phyloP scores from a whole-genome alignment of 2,113 vertebrate species.

The Zosterops lateralis region DNA sequence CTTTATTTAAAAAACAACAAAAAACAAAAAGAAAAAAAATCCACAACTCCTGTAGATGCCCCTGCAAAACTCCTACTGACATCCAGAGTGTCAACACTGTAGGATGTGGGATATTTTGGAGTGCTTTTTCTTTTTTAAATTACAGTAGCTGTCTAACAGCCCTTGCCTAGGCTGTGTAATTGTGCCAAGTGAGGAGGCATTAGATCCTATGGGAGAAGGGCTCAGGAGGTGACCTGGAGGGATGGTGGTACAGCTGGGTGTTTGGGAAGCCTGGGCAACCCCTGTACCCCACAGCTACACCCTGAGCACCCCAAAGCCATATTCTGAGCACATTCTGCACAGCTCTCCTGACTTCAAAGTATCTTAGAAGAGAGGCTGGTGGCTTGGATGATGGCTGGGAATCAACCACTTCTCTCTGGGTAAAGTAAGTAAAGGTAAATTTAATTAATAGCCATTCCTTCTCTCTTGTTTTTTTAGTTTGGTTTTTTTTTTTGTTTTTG shows the following conservation, averaged over 20 bases:
- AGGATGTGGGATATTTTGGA: neutral
- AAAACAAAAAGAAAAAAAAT: rapidly evolving
- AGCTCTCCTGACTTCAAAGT: neutral
- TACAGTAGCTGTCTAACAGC: neutral
- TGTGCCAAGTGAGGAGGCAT: neutral
- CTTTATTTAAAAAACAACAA: neutral
- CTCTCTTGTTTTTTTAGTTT: no score
- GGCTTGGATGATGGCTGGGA: neutral
- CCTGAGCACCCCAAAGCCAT: neutral
- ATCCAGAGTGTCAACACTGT: neutral
- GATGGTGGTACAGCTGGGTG: neutral
- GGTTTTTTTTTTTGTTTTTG: no score
- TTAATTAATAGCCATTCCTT: neutral
- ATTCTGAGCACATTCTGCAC: neutral
- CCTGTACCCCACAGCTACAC: neutral
- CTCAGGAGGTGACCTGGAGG: rapidly evolving
- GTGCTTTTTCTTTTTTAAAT: neutral
- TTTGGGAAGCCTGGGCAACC: neutral
- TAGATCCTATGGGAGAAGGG: neutral
- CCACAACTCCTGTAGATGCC: neutral
- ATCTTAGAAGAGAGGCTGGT: neutral
- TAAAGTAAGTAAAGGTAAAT: neutral
- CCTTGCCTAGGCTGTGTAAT: neutral
- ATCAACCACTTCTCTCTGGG: neutral
- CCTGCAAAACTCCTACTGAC: neutral